Evolutionary conservation across 2,113 vertebrate species (phyloP).

Genomic region (Camarhynchus parvulus): DNA sequence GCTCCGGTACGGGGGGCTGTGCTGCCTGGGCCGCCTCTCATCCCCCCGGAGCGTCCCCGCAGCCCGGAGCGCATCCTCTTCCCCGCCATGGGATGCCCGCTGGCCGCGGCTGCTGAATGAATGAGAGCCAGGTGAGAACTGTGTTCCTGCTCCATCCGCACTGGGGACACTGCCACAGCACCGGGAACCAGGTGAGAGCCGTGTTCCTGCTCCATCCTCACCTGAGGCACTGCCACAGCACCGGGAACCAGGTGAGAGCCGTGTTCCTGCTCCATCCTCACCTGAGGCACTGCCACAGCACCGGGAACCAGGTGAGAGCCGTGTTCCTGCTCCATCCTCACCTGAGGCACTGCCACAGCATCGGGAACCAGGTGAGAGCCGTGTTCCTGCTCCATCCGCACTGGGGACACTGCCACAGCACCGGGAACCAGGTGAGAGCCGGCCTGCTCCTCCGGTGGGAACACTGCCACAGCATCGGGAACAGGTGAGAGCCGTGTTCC

Average conservation of each 20-base stretch:
- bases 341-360: too few relatives aligned
- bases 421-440: background rate
- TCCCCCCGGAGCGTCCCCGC: background rate
- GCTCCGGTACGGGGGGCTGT: background rate
- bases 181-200: background rate
- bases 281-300: background rate
- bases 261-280: background rate
- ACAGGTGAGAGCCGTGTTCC: rapidly evolving
- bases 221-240: rapidly evolving
- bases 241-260: rapidly evolving
- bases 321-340: background rate
- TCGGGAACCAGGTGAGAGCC: too few relatives aligned
- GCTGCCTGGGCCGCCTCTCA: background rate
- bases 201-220: background rate
- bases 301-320: too few relatives aligned
- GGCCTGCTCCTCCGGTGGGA: too few relatives aligned
- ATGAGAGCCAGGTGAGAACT: background rate
- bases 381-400: background rate
- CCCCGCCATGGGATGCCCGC: background rate
- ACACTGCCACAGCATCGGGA: too few relatives aligned
- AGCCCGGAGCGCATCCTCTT: background rate
- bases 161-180: rapidly evolving
- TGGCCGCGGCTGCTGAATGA: background rate
- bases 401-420: too few relatives aligned
- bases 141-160: background rate